Conservation (phyloP, 2,888 invertebrate species). For the Pimpla rufipes region DNA sequence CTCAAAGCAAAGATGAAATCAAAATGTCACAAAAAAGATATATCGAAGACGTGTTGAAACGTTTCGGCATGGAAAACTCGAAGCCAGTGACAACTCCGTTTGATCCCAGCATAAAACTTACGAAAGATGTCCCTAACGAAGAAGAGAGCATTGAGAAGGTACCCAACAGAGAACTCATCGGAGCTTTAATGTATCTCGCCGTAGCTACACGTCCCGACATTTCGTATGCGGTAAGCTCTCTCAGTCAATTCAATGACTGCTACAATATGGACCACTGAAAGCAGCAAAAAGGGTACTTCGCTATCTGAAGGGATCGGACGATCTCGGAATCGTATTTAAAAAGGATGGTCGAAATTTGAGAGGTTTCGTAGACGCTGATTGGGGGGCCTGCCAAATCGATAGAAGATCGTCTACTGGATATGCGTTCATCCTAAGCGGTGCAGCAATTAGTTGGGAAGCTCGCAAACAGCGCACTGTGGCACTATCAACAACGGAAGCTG, state of each 20-base stretch:
- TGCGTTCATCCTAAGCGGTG: slow-evolving; percentile 35
- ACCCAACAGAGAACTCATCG: slow-evolving; percentile 31
- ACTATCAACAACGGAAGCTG: slow-evolving; percentile 41
- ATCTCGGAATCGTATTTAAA: neutral
- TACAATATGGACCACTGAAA: neutral
- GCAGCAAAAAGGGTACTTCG: slow-evolving; percentile 60
- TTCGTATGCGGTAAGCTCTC: slow-evolving; percentile 17
- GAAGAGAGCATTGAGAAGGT: slow-evolving; percentile 2
- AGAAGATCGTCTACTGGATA: slow-evolving; percentile 59
- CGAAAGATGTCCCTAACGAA: neutral
- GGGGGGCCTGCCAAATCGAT: slow-evolving; percentile 39
- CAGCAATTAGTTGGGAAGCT: slow-evolving; percentile 54
- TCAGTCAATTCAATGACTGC: slow-evolving; percentile 6
- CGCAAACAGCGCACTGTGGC: slow-evolving; percentile 59
- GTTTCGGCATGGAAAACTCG: slow-evolving; percentile 19
- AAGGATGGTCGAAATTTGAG: neutral
- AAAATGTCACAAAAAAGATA: slow-evolving; percentile 5
- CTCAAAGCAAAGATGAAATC: neutral
- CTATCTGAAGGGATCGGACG: slow-evolving; percentile 29
- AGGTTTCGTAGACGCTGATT: slow-evolving; percentile 54
- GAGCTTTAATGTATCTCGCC: slow-evolving; percentile 28
- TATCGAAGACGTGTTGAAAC: neutral
- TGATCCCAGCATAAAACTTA: neutral
- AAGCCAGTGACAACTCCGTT: slow-evolving; percentile 25
- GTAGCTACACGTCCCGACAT: slow-evolving; percentile 25